Conservation (phyloP, 2,797 vertebrate species). For the Diceros bicornis region DNA sequence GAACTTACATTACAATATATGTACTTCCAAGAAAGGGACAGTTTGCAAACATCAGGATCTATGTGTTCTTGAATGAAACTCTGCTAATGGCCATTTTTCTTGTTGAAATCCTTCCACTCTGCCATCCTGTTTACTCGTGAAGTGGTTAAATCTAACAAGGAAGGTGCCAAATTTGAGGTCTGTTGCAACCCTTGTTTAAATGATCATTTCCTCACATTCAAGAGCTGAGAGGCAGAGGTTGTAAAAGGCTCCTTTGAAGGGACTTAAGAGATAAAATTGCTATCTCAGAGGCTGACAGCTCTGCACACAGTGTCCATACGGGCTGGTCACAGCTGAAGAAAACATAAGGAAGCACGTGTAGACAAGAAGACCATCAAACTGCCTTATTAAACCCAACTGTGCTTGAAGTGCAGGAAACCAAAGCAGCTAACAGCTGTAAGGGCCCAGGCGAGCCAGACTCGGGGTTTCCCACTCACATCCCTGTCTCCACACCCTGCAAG, state of each 20-base stretch:
- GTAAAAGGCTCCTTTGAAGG: constrained; percentile 12
- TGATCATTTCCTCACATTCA: constrained; percentile 32
- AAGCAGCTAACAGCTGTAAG: not conserved
- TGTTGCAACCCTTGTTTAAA: constrained; percentile 8
- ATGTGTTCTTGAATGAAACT: not conserved
- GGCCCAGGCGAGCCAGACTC: not conserved
- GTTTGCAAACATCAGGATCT: not conserved
- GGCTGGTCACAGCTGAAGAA: not conserved
- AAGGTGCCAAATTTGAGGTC: not conserved
- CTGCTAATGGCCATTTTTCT: not conserved
- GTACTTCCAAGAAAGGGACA: fast-evolving
- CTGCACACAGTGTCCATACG: not conserved
- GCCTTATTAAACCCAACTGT: not conserved
- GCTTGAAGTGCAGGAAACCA: not conserved
- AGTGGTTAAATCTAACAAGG: not conserved
- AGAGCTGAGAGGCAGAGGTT: not conserved
- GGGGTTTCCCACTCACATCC: not conserved
- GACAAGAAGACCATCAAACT: not conserved
- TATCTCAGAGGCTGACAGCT: not conserved
- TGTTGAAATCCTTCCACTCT: not conserved
- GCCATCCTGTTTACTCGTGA: not conserved
- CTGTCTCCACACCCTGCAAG: not conserved
- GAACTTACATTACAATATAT: not conserved
- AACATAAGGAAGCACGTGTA: not conserved
- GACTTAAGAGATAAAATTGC: not conserved